These are phyloP conservation scores for Autographa gamma DNA, from an alignment of 2,888 invertebrate genomes.

Conservation along the genomic window DNA sequence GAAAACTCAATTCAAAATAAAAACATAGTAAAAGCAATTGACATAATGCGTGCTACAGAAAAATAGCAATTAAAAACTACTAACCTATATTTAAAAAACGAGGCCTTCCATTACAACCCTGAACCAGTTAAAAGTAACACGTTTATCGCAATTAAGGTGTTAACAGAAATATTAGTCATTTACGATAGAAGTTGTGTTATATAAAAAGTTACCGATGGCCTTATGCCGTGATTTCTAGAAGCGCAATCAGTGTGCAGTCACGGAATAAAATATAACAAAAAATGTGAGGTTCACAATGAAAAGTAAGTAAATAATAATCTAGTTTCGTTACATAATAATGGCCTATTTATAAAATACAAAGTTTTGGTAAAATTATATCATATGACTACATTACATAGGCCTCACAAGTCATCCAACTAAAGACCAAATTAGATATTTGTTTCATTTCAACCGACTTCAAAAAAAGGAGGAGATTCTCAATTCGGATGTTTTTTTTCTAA, in stretches of 20 bases:
- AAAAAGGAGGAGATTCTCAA: no score
- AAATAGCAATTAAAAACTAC: background rate
- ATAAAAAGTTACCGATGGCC: constrained; percentile 2
- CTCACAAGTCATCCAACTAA: no score
- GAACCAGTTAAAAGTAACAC: constrained; percentile 4
- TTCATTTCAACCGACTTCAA: no score
- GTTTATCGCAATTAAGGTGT: constrained; percentile 9
- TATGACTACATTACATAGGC: no score
- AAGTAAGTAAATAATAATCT: background rate
- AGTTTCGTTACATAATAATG: no score
- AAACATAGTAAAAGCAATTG: background rate
- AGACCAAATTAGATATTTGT: no score
- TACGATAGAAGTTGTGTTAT: background rate
- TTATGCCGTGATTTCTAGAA: constrained; percentile 18
- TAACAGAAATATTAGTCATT: constrained; percentile 14
- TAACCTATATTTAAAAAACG: background rate
- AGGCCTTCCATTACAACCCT: constrained; percentile 3
- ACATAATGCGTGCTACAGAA: background rate
- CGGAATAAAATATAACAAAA: constrained; percentile 21
- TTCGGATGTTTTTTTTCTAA: no score
- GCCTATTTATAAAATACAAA: no score
- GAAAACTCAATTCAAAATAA: background rate
- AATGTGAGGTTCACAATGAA: background rate
- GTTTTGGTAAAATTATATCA: no score
- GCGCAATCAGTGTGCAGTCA: constrained; percentile 27